phyloP scores from a whole-genome alignment of 1,140 invertebrate genomes.

The Diploscapter pachys region DNA sequence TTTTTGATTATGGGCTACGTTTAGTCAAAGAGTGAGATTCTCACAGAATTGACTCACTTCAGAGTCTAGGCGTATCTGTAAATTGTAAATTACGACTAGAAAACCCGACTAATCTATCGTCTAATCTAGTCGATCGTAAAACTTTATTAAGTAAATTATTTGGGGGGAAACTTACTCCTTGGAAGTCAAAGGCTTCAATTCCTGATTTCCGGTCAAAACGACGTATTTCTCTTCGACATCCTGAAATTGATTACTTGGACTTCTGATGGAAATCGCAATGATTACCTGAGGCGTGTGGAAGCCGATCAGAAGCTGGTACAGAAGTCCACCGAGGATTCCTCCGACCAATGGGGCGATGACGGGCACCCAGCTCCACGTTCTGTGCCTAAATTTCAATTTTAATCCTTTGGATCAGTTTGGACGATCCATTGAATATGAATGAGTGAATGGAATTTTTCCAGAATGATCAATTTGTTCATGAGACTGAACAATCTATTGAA shows the following conservation, averaged over 20 bases:
- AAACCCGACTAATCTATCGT: no score
- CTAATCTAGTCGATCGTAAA: no score
- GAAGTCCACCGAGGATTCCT: conserved; percentile 61
- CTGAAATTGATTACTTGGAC: conserved; percentile 28
- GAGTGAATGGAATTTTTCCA: neutral
- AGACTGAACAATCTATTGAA: neutral
- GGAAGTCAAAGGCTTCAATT: conserved; percentile 32
- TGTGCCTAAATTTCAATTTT: conserved; percentile 7
- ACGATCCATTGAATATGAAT: neutral
- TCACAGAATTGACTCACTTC: no score
- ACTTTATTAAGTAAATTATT: no score
- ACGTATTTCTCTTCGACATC: conserved; percentile 35
- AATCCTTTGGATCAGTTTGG: no score
- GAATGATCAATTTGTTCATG: neutral
- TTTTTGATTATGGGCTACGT: no score
- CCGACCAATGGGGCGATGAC: conserved; percentile 64
- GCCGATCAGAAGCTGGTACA: conserved; percentile 69
- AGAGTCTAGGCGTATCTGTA: no score
- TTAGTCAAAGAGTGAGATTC: no score
- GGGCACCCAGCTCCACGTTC: conserved; percentile 65
- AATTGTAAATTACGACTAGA: no score
- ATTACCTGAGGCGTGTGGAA: conserved; percentile 60
- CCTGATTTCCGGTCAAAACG: conserved; percentile 35
- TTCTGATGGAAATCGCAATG: conserved; percentile 28
- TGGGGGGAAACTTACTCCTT: conserved; percentile 26